Base-by-base conservation (phyloP, 2,888 invertebrate genomes). In the Anoncus sp. region DNA sequence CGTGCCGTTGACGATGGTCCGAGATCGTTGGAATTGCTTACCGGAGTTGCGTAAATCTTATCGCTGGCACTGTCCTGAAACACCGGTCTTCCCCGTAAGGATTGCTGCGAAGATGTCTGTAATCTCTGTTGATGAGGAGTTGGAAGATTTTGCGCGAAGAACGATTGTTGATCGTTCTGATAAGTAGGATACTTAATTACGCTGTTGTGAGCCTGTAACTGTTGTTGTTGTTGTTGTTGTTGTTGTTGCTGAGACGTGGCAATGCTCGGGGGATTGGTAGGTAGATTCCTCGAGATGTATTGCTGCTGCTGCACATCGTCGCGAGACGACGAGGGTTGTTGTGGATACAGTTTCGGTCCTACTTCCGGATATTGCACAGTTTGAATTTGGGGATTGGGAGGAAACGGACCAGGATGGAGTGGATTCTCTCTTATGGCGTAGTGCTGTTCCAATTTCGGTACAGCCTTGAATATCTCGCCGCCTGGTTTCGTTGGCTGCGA, bases 401-500 rank as follows among this genome's bases (percentile, higher is more conserved):
- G 90, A 73, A 89, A 90, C 0, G 90, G 90, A 16, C 91, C 91
- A 0, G 91, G 91, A 65, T 90, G 89, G 40, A 86, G 86, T 6
- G 91, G 91, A 81, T 90, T 91, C 71, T 91, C 91, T 60, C 90
- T 81, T 40, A 91, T 90, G 0, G 91, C 86, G 35, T 89, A 90
- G 84, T 97, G 97, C 83, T 96, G 96, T 90, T 97, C 97, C 82
- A 94, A 94, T 91, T 96, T 96, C 6, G 97, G 95, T 74, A 97
- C 94, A 18, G 97, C 94, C 70, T 95, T 94, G 20, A 96, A 93
- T 47, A 97, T 92, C 91, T 97, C 96, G 0, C 96, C 96, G 43
- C 94, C 95, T 1, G 95, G 93, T 43, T 84, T 83, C 20, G 77
- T 40, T 1, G 66, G 63, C 9, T 81, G 77, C 22, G 73, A 43